phyloP scores from a whole-genome alignment of 1,140 invertebrate genomes.

The Neuroterus valhalla region DNA sequence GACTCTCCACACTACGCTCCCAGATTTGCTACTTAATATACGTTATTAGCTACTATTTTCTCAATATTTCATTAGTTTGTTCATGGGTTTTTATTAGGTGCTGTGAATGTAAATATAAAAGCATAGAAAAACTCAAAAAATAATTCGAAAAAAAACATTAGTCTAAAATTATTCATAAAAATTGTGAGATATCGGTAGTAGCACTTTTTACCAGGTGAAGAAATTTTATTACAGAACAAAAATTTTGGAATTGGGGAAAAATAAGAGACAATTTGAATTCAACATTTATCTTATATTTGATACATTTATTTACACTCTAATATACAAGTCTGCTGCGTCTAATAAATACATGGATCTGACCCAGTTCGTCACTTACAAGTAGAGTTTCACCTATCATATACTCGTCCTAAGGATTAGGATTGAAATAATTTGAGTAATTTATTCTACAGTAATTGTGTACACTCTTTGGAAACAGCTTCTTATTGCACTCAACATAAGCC shows the following conservation, averaged over 20 bases:
- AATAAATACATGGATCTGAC: slow-evolving; percentile 58
- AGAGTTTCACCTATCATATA: neutral
- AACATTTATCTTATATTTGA: slow-evolving; percentile 55
- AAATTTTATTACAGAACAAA: neutral
- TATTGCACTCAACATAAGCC: slow-evolving; percentile 1
- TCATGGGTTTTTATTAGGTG: no score
- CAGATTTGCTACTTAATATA: neutral
- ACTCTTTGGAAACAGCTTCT: neutral
- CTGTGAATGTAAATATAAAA: no score
- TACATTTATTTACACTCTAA: slow-evolving; percentile 75
- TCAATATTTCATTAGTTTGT: no score
- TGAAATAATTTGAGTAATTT: slow-evolving; percentile 7
- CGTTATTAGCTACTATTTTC: neutral
- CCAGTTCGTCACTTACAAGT: slow-evolving; percentile 44
- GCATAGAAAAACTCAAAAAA: no score
- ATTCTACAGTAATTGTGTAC: slow-evolving; percentile 28
- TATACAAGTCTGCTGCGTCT: slow-evolving; percentile 64
- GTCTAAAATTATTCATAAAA: no score
- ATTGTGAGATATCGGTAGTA: no score
- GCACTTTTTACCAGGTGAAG: no score
- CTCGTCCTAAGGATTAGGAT: neutral
- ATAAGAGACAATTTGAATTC: neutral
- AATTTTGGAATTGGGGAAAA: neutral
- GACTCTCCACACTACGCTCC: slow-evolving; percentile 25
- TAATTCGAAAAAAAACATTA: no score